A percentile compares a stretch with the other conserved stretches of the same genome.
Conservation (phyloP, 2,797 vertebrate genomes). For the Callimico goeldii region DNA sequence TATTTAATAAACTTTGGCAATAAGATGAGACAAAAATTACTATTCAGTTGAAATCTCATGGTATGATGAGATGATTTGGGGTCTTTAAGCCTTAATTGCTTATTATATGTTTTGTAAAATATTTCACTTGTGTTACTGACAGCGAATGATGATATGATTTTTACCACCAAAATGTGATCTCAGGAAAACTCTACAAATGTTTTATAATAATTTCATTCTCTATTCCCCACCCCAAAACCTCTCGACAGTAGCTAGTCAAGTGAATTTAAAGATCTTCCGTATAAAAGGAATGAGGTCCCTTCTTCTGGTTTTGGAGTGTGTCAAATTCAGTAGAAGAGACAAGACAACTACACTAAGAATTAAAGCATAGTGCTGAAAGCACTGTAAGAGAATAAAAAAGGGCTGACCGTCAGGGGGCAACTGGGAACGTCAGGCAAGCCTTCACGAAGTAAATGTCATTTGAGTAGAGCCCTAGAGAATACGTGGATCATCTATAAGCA, state of each 20-base stretch:
- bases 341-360: neutral
- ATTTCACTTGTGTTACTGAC: conserved; percentile 45
- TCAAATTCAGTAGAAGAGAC: neutral
- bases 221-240: neutral
- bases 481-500: neutral
- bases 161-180: conserved; percentile 3
- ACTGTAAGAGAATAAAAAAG: neutral
- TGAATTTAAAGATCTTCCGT: neutral
- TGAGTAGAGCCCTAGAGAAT: neutral
- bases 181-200: neutral
- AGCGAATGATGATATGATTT: neutral
- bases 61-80: neutral
- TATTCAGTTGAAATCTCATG: conserved; percentile 5
- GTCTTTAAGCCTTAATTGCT: neutral
- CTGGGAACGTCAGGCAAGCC: neutral
- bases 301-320: neutral
- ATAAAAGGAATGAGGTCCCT: neutral
- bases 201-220: neutral
- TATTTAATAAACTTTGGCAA: conserved; percentile 37
- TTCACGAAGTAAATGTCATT: neutral
- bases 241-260: neutral
- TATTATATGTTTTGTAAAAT: conserved; percentile 18
- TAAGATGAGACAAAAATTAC: conserved; percentile 44
- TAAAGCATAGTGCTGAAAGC: neutral
- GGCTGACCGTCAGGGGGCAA: neutral